phyloP scores from a whole-genome alignment of 2,888 invertebrate species.

The Rhagonycha fulva region DNA sequence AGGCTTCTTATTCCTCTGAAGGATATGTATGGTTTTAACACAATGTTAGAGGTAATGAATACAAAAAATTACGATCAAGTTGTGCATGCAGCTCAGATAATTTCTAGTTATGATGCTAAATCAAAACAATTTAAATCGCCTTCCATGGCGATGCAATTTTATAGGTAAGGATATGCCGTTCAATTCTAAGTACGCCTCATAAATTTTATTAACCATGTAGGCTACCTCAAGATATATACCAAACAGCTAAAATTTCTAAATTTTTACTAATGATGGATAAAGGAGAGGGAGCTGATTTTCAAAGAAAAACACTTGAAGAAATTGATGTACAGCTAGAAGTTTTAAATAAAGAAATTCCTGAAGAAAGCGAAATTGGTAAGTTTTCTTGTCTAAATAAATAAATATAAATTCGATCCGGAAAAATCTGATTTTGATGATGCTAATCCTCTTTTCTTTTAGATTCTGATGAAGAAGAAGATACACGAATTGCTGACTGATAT shows the following conservation, averaged over 20 bases:
- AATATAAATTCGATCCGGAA: no score
- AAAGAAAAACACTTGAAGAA: slow-evolving; percentile 18
- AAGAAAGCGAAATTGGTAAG: slow-evolving; percentile 2
- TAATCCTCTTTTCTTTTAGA: no score
- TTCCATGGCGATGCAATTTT: slow-evolving; percentile 34
- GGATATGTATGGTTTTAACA: slow-evolving; percentile 16
- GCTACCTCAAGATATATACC: slow-evolving; percentile 14
- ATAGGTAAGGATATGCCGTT: slow-evolving; percentile 1
- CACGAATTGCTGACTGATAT: no score
- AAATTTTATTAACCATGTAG: slow-evolving; percentile 4
- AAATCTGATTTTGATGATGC: no score
- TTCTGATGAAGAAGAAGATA: no score
- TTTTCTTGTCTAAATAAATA: not conserved
- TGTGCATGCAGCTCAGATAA: slow-evolving; percentile 16
- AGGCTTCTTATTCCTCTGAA: slow-evolving; percentile 32
- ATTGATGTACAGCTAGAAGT: slow-evolving; percentile 14
- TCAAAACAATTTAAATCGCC: slow-evolving; percentile 32
- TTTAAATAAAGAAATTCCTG: no score
- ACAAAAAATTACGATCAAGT: slow-evolving; percentile 14
- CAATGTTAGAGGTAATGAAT: slow-evolving; percentile 10
- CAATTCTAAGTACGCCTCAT: not conserved
- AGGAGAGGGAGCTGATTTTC: slow-evolving; percentile 16
- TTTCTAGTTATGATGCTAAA: slow-evolving; percentile 28
- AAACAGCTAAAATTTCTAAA: slow-evolving; percentile 23
- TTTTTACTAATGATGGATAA: slow-evolving; percentile 20